Evolutionary conservation across 2,888 invertebrate genomes (phyloP).

Genomic region (Deilephila porcellus): DNA sequence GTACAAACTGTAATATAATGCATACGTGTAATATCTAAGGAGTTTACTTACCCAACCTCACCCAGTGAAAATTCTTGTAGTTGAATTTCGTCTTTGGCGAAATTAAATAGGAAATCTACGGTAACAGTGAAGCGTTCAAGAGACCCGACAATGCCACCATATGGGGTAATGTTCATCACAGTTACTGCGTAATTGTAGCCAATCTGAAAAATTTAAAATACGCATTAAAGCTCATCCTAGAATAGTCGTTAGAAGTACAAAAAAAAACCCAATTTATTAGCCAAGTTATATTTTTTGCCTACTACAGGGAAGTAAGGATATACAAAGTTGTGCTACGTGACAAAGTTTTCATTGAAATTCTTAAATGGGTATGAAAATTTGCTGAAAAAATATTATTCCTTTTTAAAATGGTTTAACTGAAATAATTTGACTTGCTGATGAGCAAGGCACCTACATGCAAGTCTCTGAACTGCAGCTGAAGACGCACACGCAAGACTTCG

Average conservation of each 20-base stretch:
- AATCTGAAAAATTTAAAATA: constrained; percentile 67
- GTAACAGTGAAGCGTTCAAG: constrained; percentile 67
- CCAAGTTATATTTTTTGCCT: too few relatives aligned
- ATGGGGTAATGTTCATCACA: constrained; percentile 81
- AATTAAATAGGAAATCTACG: constrained; percentile 74
- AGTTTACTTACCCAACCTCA: constrained; percentile 66
- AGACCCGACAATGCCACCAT: constrained; percentile 77
- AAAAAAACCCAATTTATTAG: too few relatives aligned
- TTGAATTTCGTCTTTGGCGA: constrained; percentile 80
- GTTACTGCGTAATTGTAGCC: constrained; percentile 78
- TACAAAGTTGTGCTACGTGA: too few relatives aligned
- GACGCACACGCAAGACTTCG: constrained; percentile 74
- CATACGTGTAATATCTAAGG: too few relatives aligned
- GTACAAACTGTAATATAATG: too few relatives aligned
- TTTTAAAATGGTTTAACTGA: too few relatives aligned
- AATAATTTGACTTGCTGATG: neutral
- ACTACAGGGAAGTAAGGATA: too few relatives aligned
- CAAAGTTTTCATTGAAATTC: too few relatives aligned
- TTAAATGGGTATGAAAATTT: too few relatives aligned
- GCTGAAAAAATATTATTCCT: too few relatives aligned
- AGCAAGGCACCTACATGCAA: constrained; percentile 57
- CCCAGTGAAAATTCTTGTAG: constrained; percentile 74
- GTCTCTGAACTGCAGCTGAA: constrained; percentile 68
- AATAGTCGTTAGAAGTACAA: neutral
- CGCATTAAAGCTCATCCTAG: neutral